Conservation (phyloP, 2,797 vertebrate genomes). For the Podarcis siculus region DNA sequence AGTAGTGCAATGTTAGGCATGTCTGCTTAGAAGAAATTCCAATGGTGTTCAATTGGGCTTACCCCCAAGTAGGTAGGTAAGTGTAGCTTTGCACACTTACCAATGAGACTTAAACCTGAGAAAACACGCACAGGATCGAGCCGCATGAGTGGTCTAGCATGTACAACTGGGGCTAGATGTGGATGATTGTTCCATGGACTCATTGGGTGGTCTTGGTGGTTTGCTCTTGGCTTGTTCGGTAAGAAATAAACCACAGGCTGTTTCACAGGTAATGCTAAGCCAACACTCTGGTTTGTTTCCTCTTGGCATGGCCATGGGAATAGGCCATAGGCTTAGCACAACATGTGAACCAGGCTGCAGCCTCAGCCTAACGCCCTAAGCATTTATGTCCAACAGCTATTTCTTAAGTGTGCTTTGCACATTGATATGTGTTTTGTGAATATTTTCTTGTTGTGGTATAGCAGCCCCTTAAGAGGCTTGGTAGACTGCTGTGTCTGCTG, state of each 20-base stretch:
- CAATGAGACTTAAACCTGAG: neutral
- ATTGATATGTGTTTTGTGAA: neutral
- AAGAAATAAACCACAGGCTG: no score
- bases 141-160: neutral
- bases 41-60: neutral
- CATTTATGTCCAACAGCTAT: neutral
- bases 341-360: no score
- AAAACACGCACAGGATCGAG: neutral
- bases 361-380: no score
- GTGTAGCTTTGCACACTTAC: neutral
- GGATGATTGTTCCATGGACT: neutral
- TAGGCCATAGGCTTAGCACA: no score
- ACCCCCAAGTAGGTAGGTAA: neutral
- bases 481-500: neutral
- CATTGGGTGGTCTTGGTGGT: neutral
- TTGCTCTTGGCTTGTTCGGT: no score
- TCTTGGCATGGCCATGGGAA: no score
- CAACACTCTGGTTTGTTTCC: no score
- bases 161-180: neutral
- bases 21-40: neutral
- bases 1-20: neutral
- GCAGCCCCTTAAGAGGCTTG: neutral
- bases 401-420: neutral
- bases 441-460: neutral
- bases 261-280: no score